A percentile compares a stretch with the other conserved stretches of the same genome.
Conservation (phyloP, 35 echinoderm and acorn worm species). For the Diadema setosum region DNA sequence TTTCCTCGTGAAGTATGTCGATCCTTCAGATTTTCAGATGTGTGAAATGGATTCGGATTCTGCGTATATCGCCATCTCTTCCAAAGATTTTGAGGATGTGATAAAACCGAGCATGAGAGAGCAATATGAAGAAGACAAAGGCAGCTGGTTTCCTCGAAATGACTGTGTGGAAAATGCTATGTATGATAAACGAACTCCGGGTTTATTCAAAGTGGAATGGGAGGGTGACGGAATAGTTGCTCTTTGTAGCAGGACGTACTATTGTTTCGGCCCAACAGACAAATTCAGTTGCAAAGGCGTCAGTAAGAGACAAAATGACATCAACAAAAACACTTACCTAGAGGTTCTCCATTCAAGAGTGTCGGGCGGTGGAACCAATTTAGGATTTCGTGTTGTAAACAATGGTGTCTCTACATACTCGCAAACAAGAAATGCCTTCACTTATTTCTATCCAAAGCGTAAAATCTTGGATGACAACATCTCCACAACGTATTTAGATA, state of each 20-base stretch:
- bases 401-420: neutral
- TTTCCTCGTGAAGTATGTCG: conserved; percentile 40
- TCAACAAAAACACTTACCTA: neutral
- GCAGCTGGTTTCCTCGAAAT: conserved; percentile 30
- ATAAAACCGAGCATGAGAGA: conserved; percentile 37
- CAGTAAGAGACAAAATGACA: conserved; percentile 20
- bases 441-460: neutral
- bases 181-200: conserved; percentile 65
- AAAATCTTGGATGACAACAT: neutral
- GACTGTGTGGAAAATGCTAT: conserved; percentile 3
- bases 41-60: conserved; percentile 76
- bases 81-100: conserved; percentile 6
- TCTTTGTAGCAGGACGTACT: conserved; percentile 47
- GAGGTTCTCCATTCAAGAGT: neutral
- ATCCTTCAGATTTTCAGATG: conserved; percentile 45
- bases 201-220: conserved; percentile 65
- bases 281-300: conserved; percentile 38
- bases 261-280: conserved; percentile 37
- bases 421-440: neutral
- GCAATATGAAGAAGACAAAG: conserved; percentile 26
- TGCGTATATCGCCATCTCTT: conserved; percentile 60
- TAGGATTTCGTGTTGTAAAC: neutral
- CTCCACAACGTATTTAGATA: neutral
- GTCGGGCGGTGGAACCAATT: neutral
- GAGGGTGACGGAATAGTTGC: conserved; percentile 71